Conservation (phyloP, 2,113 vertebrate species). For the Ursus arctos region DNA sequence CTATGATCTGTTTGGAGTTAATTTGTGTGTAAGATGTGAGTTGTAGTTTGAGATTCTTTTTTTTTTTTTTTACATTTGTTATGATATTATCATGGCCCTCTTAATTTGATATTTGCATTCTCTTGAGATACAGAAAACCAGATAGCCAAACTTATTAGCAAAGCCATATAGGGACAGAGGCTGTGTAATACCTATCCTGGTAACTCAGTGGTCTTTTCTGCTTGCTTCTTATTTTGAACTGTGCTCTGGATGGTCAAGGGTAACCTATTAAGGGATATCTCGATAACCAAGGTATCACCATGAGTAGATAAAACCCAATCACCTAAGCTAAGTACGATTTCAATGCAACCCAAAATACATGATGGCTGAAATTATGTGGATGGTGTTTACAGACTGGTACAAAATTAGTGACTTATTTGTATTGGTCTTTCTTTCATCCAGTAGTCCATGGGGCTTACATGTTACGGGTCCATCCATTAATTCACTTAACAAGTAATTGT, state of each 20-base stretch:
- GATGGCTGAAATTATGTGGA: neutral
- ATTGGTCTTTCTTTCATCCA: neutral
- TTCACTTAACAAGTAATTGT: neutral
- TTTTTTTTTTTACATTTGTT: neutral
- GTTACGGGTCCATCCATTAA: neutral
- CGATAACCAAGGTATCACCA: neutral
- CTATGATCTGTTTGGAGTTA: neutral
- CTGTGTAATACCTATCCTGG: neutral
- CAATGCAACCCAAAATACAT: neutral
- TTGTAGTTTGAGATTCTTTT: neutral
- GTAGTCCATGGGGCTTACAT: neutral
- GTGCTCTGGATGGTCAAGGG: neutral
- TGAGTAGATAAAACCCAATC: neutral
- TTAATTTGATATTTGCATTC: neutral
- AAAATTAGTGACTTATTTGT: neutral
- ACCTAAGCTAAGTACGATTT: neutral
- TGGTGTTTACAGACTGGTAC: neutral
- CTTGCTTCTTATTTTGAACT: neutral
- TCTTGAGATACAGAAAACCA: neutral
- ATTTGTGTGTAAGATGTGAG: neutral
- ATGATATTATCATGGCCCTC: neutral
- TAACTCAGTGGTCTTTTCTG: neutral
- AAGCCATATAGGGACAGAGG: neutral
- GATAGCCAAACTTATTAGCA: neutral
- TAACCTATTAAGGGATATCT: neutral